These are phyloP conservation scores for Erpobdella octoculata DNA, from an alignment of 2,888 invertebrate species.

Conservation along the genomic window DNA sequence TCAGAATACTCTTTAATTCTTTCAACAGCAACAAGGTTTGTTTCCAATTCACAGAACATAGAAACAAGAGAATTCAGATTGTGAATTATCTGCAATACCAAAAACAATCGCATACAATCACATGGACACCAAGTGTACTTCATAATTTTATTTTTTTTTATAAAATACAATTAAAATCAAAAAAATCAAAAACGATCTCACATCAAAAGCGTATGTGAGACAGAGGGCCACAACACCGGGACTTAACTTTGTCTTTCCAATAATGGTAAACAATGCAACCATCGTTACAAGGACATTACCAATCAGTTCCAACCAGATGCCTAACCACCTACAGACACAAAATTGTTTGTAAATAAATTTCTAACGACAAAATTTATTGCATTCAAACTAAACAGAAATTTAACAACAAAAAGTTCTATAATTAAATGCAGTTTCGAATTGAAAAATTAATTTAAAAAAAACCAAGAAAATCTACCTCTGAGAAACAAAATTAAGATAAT, in stretches of 20 bases:
- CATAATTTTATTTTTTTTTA: not conserved
- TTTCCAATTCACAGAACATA: conserved; percentile 25
- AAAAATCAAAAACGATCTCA: not conserved
- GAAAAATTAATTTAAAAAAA: not conserved
- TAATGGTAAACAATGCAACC: not conserved
- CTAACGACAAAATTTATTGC: not conserved
- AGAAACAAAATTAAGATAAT: not conserved
- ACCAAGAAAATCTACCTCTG: not conserved
- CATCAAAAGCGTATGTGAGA: conserved; percentile 16
- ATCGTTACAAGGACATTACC: conserved; percentile 3
- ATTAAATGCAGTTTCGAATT: no score
- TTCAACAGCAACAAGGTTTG: conserved; percentile 19
- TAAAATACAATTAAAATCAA: not conserved
- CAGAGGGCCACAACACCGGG: conserved; percentile 11
- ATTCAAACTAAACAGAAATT: not conserved
- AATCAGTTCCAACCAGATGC: conserved; percentile 20
- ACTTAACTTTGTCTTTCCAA: not conserved
- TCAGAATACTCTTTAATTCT: conserved; percentile 16
- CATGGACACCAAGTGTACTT: not conserved
- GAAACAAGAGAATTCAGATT: conserved; percentile 18
- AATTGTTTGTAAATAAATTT: not conserved
- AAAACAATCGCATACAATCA: not conserved
- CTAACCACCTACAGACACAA: conserved; percentile 6
- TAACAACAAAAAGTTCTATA: not conserved
- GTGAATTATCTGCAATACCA: conserved; percentile 13